Percentiles rank a stretch among this genome's conserved stretches.
Evolutionary conservation across 1,140 invertebrate genomes (phyloP).

Genomic region (Centruroides sculpturatus): DNA sequence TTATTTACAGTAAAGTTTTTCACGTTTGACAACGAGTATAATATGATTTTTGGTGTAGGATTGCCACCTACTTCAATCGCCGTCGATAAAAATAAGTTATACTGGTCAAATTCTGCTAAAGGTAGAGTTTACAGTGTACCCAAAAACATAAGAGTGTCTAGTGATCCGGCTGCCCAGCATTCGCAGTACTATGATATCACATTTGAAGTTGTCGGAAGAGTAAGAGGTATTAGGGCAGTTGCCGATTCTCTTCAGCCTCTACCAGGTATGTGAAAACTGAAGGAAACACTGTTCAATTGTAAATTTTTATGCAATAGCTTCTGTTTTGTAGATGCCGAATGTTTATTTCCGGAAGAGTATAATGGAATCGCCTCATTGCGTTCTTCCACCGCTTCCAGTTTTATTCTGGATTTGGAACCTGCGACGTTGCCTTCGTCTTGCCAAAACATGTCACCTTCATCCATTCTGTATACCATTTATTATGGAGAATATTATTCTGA

Average conservation of each 20-base stretch:
- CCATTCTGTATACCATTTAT: slow-evolving; percentile 49
- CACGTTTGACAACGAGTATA: not conserved
- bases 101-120: slow-evolving; percentile 36
- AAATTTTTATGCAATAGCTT: not conserved
- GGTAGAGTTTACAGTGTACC: slow-evolving; percentile 46
- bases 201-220: slow-evolving; percentile 24
- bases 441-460: slow-evolving; percentile 42
- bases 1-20: not conserved
- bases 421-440: slow-evolving; percentile 40
- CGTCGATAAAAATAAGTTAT: slow-evolving; percentile 29
- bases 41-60: slow-evolving; percentile 18
- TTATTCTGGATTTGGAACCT: slow-evolving; percentile 45
- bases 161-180: no score
- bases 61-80: slow-evolving; percentile 30
- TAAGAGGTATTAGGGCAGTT: slow-evolving; percentile 43
- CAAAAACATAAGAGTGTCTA: slow-evolving; percentile 29
- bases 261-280: slow-evolving; percentile 32
- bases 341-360: slow-evolving; percentile 44
- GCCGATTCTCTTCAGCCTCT: slow-evolving; percentile 59
- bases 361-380: slow-evolving; percentile 28
- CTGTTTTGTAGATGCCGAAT: slow-evolving; percentile 35
- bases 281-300: no score
- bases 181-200: slow-evolving; percentile 12
- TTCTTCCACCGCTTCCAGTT: slow-evolving; percentile 40
- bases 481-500: slow-evolving; percentile 30